Evolutionary conservation across 2,888 invertebrate genomes (phyloP), one percentile per base, ranked within the genome.

Genomic region (Camponotus fellah): DNA sequence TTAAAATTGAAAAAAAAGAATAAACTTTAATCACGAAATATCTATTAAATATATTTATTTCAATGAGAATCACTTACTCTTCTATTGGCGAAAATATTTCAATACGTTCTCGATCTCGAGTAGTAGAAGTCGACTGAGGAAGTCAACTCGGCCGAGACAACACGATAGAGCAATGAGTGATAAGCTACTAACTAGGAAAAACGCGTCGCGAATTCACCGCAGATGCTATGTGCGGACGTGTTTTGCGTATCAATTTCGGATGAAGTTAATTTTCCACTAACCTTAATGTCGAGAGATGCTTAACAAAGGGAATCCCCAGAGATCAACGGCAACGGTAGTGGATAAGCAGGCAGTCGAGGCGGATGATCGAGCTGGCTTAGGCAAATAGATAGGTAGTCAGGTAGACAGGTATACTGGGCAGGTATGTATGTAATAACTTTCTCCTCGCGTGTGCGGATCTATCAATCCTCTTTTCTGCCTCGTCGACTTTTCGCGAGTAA

Each of bases 211-310:
- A n/a, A 34, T 76, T 56, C 71, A 21, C 14, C 26, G 40, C 56
- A 60, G 46, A 46, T 60, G n/a, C 58, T 34, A n/a, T 40, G 21
- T n/a, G 34, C 32, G 81, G n/a, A 69, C 43, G 71, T 83, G 64
- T 80, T n/a, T 26, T 17, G 75, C 26, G 0, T 62, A 74, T 60
- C 37, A 14, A 80, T 72, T 9, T 26, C 26, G 26, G 17, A 37
- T 14, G 26, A 69, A 26, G 62, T 76, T 81, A 79, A 76, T 92
- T 86, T 93, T 93, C 92, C 91, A 94, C 94, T 92, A 89, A 93
- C 93, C 93, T 93, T 92, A 87, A 85, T 82, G 87, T 17, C n/a
- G 17, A 72, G 34, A 74, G n/a, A 72, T 74, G 26, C 85, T 86
- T 83, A 84, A 91, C 86, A 83, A 88, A 83, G 82, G 56, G 65